Evolutionary conservation across 2,888 invertebrate species (phyloP).

Genomic region (Drosophila neonasuta): DNA sequence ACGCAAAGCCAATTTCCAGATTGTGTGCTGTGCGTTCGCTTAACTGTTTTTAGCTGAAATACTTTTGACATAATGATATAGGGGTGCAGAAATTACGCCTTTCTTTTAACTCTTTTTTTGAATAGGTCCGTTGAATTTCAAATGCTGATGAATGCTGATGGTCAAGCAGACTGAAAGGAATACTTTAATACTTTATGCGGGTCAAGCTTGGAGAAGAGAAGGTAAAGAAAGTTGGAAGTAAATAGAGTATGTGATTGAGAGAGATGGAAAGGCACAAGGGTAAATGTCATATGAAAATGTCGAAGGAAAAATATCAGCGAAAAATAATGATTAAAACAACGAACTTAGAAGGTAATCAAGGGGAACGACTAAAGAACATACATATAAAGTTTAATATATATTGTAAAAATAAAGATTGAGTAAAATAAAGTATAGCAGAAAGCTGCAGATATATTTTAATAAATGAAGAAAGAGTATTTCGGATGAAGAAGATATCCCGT

Average conservation of each 20-base stretch:
- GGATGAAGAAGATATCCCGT: too few species aligned
- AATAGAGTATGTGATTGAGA: background rate
- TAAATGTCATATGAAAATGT: too few species aligned
- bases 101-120: background rate
- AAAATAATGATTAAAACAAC: too few species aligned
- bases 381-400: too few species aligned
- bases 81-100: background rate
- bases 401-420: too few species aligned
- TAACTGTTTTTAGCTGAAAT: conserved; percentile 44
- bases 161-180: background rate
- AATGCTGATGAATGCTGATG: background rate
- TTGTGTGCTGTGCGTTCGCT: conserved; percentile 9
- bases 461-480: too few species aligned
- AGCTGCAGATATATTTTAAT: too few species aligned
- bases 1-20: conserved; percentile 58
- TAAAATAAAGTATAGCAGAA: too few species aligned
- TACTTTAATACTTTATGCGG: background rate
- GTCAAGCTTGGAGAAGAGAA: background rate
- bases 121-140: background rate
- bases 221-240: background rate
- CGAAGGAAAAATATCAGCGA: too few species aligned
- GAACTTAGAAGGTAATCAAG: too few species aligned
- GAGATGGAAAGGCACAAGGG: too few species aligned
- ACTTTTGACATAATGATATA: conserved; percentile 44
- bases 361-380: too few species aligned